phyloP scores from a whole-genome alignment of 2,113 vertebrate species.

The Siniperca knerii region DNA sequence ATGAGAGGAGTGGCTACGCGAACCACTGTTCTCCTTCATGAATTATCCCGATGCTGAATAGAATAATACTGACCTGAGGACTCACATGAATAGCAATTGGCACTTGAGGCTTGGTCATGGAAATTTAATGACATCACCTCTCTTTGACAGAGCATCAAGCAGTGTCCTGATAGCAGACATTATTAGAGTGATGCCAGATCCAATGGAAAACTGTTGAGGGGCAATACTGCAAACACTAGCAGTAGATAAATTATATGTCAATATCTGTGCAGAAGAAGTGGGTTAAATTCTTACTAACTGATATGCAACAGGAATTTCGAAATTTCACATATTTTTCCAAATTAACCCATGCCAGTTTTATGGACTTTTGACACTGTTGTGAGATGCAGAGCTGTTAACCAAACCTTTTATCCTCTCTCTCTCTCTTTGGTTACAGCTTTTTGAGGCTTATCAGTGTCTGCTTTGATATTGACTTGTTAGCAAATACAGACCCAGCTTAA shows the following conservation, averaged over 20 bases:
- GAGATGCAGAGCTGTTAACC: not conserved
- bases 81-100: slow-evolving; percentile 71
- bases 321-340: not conserved
- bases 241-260: not conserved
- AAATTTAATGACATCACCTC: slow-evolving; percentile 70
- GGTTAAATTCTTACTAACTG: not conserved
- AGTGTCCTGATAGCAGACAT: slow-evolving; percentile 28
- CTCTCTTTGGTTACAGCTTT: not conserved
- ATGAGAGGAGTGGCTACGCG: slow-evolving; percentile 49
- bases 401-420: not conserved
- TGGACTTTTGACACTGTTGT: not conserved
- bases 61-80: slow-evolving; percentile 51
- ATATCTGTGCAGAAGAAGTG: not conserved
- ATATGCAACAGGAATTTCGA: not conserved
- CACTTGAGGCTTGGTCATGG: slow-evolving; percentile 57
- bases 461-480: not conserved
- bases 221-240: not conserved
- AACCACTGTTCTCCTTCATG: slow-evolving; percentile 50
- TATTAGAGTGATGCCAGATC: slow-evolving; percentile 12
- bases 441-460: not conserved
- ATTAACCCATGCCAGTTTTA: not conserved
- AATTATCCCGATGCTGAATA: slow-evolving; percentile 60
- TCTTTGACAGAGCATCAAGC: slow-evolving; percentile 45
- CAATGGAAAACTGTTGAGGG: slow-evolving; percentile 34
- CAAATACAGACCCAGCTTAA: too few species aligned